phyloP scores from a whole-genome alignment of 2,113 vertebrate genomes.

The Eidolon helvum region DNA sequence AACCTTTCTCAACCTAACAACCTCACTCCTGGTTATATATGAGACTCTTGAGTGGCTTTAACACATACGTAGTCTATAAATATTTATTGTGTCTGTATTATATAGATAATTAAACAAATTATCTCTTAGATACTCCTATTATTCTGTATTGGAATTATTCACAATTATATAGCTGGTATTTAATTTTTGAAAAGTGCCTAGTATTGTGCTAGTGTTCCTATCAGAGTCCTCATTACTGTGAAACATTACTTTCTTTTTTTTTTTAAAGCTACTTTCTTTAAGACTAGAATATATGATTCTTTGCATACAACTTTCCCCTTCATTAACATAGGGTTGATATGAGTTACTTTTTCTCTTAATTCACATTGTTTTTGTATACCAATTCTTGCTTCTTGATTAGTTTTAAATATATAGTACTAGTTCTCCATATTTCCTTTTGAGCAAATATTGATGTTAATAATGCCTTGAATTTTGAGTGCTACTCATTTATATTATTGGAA shows the following conservation, averaged over 20 bases:
- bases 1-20: neutral
- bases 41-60: neutral
- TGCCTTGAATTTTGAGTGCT: constrained; percentile 43
- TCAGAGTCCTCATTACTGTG: neutral
- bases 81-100: neutral
- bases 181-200: neutral
- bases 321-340: neutral
- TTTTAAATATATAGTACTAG: constrained; percentile 31
- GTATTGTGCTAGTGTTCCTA: neutral
- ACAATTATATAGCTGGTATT: neutral
- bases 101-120: neutral
- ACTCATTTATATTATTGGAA: constrained; percentile 58
- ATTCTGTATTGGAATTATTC: neutral
- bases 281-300: neutral
- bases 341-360: constrained; percentile 22
- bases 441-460: constrained; percentile 55
- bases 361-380: neutral
- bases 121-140: neutral
- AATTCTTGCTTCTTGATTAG: constrained; percentile 27
- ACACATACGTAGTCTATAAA: neutral
- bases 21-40: neutral
- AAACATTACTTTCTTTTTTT: neutral
- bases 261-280: neutral
- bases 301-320: neutral
- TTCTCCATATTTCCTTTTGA: constrained; percentile 40